These are phyloP conservation scores for Cuculus canorus DNA, from an alignment of 2,797 vertebrate species.

Conservation along the genomic window DNA sequence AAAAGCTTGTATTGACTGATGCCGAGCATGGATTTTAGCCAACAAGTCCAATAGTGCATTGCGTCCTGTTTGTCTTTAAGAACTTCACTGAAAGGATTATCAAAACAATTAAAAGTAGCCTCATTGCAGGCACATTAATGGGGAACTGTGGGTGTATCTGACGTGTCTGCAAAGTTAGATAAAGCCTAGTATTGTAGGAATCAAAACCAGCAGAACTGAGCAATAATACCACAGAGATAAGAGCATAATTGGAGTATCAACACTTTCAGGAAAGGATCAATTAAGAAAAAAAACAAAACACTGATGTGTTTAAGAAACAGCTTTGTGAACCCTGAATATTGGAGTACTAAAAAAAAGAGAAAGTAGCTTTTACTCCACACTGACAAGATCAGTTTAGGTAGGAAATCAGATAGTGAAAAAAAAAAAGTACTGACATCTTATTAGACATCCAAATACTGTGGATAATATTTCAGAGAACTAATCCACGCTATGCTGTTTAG, in stretches of 20 bases:
- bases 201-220: neutral
- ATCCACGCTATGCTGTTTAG: neutral
- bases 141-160: neutral
- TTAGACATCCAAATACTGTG: neutral
- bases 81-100: neutral
- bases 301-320: neutral
- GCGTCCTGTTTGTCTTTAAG: neutral
- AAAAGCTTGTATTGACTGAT: neutral
- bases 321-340: neutral
- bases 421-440: neutral
- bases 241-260: neutral
- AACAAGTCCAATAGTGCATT: neutral
- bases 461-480: neutral
- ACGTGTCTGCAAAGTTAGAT: neutral
- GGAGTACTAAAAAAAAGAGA: too few species aligned
- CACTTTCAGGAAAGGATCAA: neutral
- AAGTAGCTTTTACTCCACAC: neutral
- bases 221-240: neutral
- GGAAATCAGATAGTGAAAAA: neutral
- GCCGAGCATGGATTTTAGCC: conserved; percentile 6
- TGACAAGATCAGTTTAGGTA: neutral
- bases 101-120: neutral
- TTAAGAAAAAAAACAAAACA: neutral
- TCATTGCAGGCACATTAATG: neutral
- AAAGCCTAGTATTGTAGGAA: neutral